A percentile compares a stretch with the other conserved stretches of the same genome.
phyloP scores from a whole-genome alignment of 2,113 vertebrate species.

The Ibidorhyncha struthersii region DNA sequence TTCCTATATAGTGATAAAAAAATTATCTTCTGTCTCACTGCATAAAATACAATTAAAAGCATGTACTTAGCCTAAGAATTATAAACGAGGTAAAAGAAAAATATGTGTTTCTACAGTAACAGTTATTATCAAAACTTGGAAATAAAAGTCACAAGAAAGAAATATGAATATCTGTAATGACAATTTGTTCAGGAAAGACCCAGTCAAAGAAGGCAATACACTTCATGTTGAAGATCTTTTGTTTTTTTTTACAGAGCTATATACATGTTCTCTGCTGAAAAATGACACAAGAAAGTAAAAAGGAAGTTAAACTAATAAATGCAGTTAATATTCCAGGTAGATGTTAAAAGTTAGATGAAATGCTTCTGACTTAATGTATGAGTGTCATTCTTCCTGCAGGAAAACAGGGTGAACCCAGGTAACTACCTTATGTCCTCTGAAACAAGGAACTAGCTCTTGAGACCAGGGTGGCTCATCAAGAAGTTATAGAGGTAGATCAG shows the following conservation, averaged over 20 bases:
- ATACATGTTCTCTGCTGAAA: neutral
- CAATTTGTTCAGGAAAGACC: neutral
- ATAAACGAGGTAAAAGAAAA: neutral
- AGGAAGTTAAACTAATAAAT: neutral
- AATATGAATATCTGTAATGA: neutral
- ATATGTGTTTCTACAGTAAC: neutral
- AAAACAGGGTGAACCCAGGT: neutral
- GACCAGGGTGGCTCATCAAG: neutral
- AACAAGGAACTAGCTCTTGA: neutral
- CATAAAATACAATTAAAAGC: neutral
- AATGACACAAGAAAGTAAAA: neutral
- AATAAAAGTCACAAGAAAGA: neutral
- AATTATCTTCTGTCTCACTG: neutral
- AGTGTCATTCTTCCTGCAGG: neutral
- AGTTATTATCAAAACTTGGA: neutral
- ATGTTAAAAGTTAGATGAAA: neutral
- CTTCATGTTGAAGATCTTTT: neutral
- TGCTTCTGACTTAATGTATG: neutral
- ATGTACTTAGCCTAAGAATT: neutral
- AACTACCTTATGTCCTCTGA: neutral
- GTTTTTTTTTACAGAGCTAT: neutral
- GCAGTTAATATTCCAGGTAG: neutral
- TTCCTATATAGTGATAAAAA: no score
- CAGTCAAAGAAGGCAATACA: neutral
- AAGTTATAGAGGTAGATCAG: neutral